phyloP scores from a whole-genome alignment of 2,113 vertebrate genomes.

The Menura novaehollandiae region DNA sequence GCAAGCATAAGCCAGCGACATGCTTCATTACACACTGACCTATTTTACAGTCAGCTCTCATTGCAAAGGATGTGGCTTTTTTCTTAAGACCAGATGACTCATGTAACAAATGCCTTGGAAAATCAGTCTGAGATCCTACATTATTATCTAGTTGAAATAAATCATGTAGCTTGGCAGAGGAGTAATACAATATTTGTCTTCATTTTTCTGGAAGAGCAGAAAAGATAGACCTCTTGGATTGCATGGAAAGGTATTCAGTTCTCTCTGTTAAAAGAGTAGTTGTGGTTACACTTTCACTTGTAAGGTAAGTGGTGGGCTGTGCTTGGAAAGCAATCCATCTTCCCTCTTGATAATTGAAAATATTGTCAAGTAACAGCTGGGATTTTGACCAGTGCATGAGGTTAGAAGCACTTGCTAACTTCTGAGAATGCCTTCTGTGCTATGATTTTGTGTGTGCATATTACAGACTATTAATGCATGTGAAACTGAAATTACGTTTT shows the following conservation, averaged over 20 bases:
- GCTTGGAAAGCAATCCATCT: neutral
- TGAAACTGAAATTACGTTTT: neutral
- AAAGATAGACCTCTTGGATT: neutral
- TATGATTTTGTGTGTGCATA: neutral
- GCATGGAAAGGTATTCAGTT: neutral
- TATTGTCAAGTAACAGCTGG: neutral
- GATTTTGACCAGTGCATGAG: neutral
- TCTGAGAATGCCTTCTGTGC: neutral
- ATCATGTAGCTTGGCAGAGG: neutral
- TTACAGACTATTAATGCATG: neutral
- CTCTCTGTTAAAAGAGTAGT: neutral
- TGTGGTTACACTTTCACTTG: neutral
- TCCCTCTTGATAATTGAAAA: neutral
- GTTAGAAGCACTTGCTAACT: neutral
- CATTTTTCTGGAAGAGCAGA: conserved; percentile 9
- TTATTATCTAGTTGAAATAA: conserved; percentile 2
- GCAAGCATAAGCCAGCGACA: neutral
- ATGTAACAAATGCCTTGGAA: conserved; percentile 1
- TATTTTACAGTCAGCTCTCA: conserved; percentile 13
- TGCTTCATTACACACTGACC: conserved; percentile 39
- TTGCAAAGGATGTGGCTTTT: neutral
- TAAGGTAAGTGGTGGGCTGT: neutral
- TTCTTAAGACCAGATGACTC: conserved; percentile 16
- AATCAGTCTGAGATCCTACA: neutral
- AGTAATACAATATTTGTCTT: neutral